Evolutionary conservation across 2,888 invertebrate species (phyloP).

Genomic region (Sinotaia quadrata): DNA sequence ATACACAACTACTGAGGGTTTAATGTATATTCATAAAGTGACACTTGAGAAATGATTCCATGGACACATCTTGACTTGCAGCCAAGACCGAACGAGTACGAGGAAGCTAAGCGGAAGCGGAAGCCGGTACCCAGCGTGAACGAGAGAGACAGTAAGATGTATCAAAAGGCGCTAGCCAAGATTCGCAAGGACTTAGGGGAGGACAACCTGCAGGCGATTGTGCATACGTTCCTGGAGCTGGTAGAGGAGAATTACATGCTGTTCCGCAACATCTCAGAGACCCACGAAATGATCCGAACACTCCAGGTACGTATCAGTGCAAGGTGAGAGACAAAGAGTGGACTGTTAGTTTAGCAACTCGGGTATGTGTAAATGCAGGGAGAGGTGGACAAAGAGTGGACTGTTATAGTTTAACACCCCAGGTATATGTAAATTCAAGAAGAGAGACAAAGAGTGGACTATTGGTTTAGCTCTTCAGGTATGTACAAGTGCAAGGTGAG

Average conservation of each 20-base stretch:
- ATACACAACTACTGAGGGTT: too few species aligned
- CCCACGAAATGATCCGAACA: neutral
- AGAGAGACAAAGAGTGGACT: too few species aligned
- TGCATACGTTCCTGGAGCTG: constrained; percentile 2
- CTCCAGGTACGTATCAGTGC: neutral
- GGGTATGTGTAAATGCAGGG: too few species aligned
- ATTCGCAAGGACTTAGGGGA: neutral
- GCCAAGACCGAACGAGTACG: neutral
- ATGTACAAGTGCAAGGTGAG: too few species aligned
- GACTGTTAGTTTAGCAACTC: too few species aligned
- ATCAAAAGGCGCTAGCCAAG: neutral
- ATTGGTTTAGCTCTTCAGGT: too few species aligned
- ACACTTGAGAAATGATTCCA: too few species aligned
- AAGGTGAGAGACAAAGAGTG: too few species aligned
- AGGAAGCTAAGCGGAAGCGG: neutral
- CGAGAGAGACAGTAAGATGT: neutral
- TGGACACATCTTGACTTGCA: neutral
- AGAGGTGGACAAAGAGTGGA: too few species aligned
- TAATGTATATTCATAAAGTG: too few species aligned
- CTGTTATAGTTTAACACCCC: too few species aligned
- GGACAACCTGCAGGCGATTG: neutral
- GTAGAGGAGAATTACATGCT: constrained; percentile 11
- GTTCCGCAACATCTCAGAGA: neutral
- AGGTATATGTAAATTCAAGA: too few species aligned
- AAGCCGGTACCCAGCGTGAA: neutral